Conservation (phyloP, 2,797 vertebrate genomes). For the Myripristis murdjan region DNA sequence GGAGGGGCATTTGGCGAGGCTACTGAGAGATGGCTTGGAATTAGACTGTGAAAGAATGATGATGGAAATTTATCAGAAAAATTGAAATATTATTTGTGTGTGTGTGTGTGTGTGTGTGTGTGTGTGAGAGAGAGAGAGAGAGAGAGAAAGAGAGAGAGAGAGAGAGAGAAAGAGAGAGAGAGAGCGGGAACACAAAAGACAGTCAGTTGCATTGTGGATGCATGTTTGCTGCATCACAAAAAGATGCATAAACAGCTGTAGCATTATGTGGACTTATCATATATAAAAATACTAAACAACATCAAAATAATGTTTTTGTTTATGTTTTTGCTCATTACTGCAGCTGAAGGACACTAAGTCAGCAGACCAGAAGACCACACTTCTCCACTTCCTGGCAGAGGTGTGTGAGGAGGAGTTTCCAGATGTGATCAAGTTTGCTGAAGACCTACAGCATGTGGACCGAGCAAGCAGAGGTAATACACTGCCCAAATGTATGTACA, state of each 20-base stretch:
- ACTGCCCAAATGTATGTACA: not conserved
- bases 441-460: constrained; percentile 94
- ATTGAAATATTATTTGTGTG: constrained; percentile 48
- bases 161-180: no score
- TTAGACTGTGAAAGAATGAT: constrained; percentile 65
- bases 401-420: constrained; percentile 93
- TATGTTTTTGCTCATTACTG: constrained; percentile 12
- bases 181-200: constrained; percentile 17
- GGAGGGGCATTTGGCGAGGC: constrained; percentile 69
- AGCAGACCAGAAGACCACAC: constrained; percentile 93
- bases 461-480: constrained; percentile 91
- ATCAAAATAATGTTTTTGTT: constrained; percentile 1
- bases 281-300: constrained; percentile 23
- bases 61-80: constrained; percentile 67
- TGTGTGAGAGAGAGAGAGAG: no score
- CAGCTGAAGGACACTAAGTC: constrained; percentile 98
- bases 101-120: not conserved
- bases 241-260: constrained; percentile 38
- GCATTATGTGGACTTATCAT: constrained; percentile 30
- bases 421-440: constrained; percentile 90
- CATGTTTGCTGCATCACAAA: constrained; percentile 13
- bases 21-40: constrained; percentile 70
- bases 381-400: constrained; percentile 95
- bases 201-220: constrained; percentile 58
- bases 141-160: no score